A percentile compares a stretch with the other conserved stretches of the same genome.
phyloP scores from a whole-genome alignment of 2,888 invertebrate genomes.

The Leptopilina syphax region DNA sequence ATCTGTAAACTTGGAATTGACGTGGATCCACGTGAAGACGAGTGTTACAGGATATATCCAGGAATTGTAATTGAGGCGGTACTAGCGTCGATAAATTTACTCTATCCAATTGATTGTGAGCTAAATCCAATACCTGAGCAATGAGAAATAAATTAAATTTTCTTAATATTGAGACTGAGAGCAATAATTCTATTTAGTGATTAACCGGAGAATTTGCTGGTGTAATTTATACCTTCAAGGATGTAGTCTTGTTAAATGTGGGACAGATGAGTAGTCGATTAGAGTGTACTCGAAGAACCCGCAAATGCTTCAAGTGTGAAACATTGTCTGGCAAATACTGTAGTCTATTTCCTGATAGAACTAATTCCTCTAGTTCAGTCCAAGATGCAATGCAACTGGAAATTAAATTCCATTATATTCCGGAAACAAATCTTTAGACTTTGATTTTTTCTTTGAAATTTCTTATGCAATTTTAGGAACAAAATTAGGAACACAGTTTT shows the following conservation, averaged over 20 bases:
- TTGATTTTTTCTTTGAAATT: too few species aligned
- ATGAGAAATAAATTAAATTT: background rate
- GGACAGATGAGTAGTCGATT: slow-evolving; percentile 88
- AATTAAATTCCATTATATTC: slow-evolving; percentile 35
- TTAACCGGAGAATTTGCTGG: background rate
- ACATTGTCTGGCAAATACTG: slow-evolving; percentile 87
- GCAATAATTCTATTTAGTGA: background rate
- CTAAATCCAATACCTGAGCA: slow-evolving; percentile 84
- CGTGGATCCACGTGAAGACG: slow-evolving; percentile 90
- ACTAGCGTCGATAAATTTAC: slow-evolving; percentile 87
- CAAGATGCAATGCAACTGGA: slow-evolving; percentile 84
- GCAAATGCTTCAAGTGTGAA: slow-evolving; percentile 84
- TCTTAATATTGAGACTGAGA: background rate
- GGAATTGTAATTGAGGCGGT: slow-evolving; percentile 89
- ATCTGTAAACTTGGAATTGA: slow-evolving; percentile 88
- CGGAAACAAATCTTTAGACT: too few species aligned
- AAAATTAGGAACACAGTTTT: too few species aligned
- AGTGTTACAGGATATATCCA: slow-evolving; percentile 90
- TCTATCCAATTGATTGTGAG: slow-evolving; percentile 90
- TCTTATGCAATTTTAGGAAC: too few species aligned
- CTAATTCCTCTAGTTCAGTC: slow-evolving; percentile 88
- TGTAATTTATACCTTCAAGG: slow-evolving; percentile 80
- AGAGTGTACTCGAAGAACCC: slow-evolving; percentile 88
- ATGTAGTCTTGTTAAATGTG: slow-evolving; percentile 85
- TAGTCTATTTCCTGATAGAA: slow-evolving; percentile 89